Evolutionary conservation across 2,888 invertebrate genomes (phyloP), one percentile per base, ranked within the genome.

Genomic region (Plutella xylostella): DNA sequence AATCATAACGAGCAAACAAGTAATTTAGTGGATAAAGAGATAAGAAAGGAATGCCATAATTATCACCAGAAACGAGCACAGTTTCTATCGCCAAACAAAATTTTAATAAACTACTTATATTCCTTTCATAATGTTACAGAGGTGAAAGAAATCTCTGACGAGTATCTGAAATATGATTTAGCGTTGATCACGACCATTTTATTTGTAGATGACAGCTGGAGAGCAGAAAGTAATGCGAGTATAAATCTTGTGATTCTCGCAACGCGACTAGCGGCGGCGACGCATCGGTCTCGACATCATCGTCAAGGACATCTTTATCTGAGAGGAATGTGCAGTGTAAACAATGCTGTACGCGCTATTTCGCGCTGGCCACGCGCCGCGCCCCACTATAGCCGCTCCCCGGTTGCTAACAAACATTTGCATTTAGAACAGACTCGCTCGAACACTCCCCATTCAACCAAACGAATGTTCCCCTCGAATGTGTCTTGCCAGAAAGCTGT

Each of bases 271-370:
- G n/a, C 15, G 25, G 15, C 25, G 25, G 15, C 3, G 2, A 6
- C 22, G 31, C 22, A 42, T 35, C 33, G n/a, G n/a, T n/a, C n/a
- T n/a, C n/a, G n/a, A n/a, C n/a, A 73, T 72, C 76, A 74, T 68
- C 58, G 60, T 72, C 80, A 80, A 79, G 83, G 82, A 79, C 79
- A 78, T 71, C 72, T 78, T 75, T 79, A 80, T 80, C 77, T 73
- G 72, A 65, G 63, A 58, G 78, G 78, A 70, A 80, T 80, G 77
- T 66, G 73, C 65, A 70, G 62, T 68, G 75, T 78, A 80, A 82
- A 82, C 78, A 82, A 61, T 72, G 67, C 69, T 71, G 63, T 65
- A 67, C 66, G 63, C 45, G 45, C 64, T 70, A 66, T 71, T 70
- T 70, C 61, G 60, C 61, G 65, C 58, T 58, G 54, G 28, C 38